A percentile compares a stretch with the other conserved stretches of the same genome.
These are phyloP conservation scores for Quadroppia sp. DNA, from an alignment of 2,888 invertebrate genomes.

Conservation along the genomic window DNA sequence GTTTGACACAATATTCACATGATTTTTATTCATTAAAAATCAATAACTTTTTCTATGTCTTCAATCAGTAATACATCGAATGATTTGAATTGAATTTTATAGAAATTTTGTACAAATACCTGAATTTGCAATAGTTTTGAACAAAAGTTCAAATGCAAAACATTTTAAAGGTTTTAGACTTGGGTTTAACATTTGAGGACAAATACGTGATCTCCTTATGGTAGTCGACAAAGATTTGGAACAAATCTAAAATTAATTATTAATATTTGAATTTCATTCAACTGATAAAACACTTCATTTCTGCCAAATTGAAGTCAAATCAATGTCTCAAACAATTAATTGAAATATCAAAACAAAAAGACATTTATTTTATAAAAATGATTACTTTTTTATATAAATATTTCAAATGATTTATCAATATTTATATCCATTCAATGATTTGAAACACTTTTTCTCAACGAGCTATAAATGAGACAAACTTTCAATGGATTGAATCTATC, in stretches of 20 bases:
- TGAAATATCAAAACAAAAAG: neutral
- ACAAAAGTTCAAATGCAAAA: neutral
- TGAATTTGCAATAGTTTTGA: no score
- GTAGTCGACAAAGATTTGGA: neutral
- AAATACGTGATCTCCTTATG: neutral
- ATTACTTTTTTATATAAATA: no score
- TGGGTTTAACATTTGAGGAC: slow-evolving; percentile 6
- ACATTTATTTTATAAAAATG: no score
- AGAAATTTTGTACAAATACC: no score
- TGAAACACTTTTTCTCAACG: no score
- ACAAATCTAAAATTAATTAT: slow-evolving; percentile 19
- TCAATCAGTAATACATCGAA: slow-evolving; percentile 82
- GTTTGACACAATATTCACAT: no score
- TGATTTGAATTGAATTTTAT: slow-evolving; percentile 57
- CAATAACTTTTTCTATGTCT: slow-evolving; percentile 64
- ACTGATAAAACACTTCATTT: no score
- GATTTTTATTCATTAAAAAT: no score
- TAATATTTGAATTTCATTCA: slow-evolving; percentile 7
- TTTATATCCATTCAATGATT: no score
- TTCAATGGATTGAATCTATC: no score
- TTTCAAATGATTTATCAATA: no score
- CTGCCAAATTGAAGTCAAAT: neutral
- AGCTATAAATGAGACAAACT: no score
- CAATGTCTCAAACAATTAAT: neutral
- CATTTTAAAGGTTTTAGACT: neutral